Evolutionary conservation across 1,140 invertebrate species (phyloP).

Genomic region (Aleiodes sp.): DNA sequence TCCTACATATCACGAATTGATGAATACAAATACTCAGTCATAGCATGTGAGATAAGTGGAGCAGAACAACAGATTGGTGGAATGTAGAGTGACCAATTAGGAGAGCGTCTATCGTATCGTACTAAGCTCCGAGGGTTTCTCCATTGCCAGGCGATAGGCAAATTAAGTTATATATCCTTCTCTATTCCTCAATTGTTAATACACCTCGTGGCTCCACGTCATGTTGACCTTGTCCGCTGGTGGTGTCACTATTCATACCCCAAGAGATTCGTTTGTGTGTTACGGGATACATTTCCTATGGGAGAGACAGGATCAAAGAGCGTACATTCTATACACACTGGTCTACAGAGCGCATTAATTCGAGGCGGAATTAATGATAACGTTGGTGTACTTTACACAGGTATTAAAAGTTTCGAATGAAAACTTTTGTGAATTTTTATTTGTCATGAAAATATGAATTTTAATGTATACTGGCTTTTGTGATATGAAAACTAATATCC

Average conservation of each 20-base stretch:
- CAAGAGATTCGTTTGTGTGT: neutral
- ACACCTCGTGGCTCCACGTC: neutral
- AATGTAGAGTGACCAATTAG: too few relatives aligned
- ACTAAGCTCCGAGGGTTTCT: too few relatives aligned
- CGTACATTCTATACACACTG: neutral
- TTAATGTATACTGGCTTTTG: neutral
- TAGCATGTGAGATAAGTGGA: too few relatives aligned
- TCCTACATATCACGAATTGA: too few relatives aligned
- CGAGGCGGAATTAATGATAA: constrained; percentile 31
- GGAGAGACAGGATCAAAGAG: constrained; percentile 27
- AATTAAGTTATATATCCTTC: neutral
- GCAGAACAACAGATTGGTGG: too few relatives aligned
- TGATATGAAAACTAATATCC: neutral
- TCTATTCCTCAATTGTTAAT: neutral
- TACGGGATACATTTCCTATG: constrained; percentile 26
- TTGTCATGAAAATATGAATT: constrained; percentile 1
- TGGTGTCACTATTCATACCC: neutral
- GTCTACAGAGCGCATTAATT: constrained; percentile 19
- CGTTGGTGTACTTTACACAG: constrained; percentile 20
- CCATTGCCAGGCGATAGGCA: neutral
- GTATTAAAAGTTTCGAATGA: neutral
- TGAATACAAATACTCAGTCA: too few relatives aligned
- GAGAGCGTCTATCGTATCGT: too few relatives aligned
- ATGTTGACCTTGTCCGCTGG: constrained; percentile 19
- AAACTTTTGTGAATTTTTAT: constrained; percentile 17